phyloP scores from a whole-genome alignment of 2,888 invertebrate genomes.

The Neocrepidodera transversa region DNA sequence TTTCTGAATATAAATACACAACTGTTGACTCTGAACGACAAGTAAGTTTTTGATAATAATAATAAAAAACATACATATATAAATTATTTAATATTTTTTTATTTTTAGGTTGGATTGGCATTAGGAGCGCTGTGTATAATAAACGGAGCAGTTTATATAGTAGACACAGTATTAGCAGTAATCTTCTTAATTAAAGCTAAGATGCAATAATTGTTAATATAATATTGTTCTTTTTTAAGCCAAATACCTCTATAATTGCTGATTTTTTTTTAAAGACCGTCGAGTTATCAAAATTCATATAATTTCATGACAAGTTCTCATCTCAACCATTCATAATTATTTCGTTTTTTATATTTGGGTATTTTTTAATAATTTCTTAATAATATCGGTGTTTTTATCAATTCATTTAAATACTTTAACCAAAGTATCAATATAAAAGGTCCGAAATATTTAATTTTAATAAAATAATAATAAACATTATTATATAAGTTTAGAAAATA shows the following conservation, averaged over 20 bases:
- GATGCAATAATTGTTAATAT: slow-evolving; percentile 29
- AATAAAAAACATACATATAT: too few relatives aligned
- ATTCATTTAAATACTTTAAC: too few relatives aligned
- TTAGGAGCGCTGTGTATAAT: slow-evolving; percentile 82
- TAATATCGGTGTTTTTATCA: too few relatives aligned
- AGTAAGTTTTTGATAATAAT: slow-evolving; percentile 55
- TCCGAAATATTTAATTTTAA: too few relatives aligned
- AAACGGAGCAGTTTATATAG: slow-evolving; percentile 78
- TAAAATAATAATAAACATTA: too few relatives aligned
- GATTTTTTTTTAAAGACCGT: too few relatives aligned
- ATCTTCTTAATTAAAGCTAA: slow-evolving; percentile 59
- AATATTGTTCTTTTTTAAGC: too few relatives aligned
- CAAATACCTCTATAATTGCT: too few relatives aligned
- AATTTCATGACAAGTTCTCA: slow-evolving; percentile 5
- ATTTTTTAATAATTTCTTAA: too few relatives aligned
- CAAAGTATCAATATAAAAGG: too few relatives aligned
- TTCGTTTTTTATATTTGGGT: too few relatives aligned
- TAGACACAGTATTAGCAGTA: slow-evolving; percentile 81
- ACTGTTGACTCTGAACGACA: slow-evolving; percentile 78
- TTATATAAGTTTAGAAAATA: too few relatives aligned
- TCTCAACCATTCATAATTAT: background rate
- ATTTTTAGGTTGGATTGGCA: slow-evolving; percentile 73
- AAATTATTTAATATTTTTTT: slow-evolving; percentile 18
- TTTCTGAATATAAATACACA: slow-evolving; percentile 78
- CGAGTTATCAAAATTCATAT: background rate